Evolutionary conservation across 2,888 invertebrate species (phyloP).

Genomic region (Drosophila meridiana): DNA sequence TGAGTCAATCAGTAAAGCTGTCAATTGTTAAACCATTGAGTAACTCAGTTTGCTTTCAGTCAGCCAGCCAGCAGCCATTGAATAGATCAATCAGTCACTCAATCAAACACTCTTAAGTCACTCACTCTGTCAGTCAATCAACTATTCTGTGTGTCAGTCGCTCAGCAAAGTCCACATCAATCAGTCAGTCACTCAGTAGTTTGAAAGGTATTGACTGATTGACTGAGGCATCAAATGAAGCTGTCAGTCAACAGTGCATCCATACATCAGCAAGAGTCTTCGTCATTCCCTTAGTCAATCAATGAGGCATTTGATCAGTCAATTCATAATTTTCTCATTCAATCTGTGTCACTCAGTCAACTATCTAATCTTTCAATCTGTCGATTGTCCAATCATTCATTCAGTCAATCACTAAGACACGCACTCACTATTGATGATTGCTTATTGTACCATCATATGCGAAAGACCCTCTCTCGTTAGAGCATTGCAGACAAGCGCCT

Average conservation of each 20-base stretch:
- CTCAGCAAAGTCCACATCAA: not conserved
- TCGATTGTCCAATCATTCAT: not conserved
- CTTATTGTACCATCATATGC: not conserved
- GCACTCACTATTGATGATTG: not conserved
- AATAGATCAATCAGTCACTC: not conserved
- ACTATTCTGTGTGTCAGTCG: not conserved
- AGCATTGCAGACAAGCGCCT: conserved; percentile 9
- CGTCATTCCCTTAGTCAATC: not conserved
- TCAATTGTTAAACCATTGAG: not conserved
- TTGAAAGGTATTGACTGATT: not conserved
- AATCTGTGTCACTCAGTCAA: not conserved
- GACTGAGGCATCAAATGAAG: too few species aligned
- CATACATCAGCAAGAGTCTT: too few species aligned
- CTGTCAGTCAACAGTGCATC: too few species aligned
- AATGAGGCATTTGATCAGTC: not conserved
- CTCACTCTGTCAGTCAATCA: not conserved
- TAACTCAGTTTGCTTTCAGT: not conserved
- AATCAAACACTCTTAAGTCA: not conserved
- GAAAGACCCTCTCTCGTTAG: not conserved
- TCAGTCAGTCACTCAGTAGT: not conserved
- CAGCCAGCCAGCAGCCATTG: not conserved
- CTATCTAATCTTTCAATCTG: not conserved
- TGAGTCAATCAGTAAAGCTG: not conserved
- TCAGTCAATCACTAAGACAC: not conserved
- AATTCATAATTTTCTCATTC: not conserved